A percentile compares a stretch with the other conserved stretches of the same genome.
phyloP scores from a whole-genome alignment of 2,113 vertebrate genomes.

The Oxyruncus cristatus region DNA sequence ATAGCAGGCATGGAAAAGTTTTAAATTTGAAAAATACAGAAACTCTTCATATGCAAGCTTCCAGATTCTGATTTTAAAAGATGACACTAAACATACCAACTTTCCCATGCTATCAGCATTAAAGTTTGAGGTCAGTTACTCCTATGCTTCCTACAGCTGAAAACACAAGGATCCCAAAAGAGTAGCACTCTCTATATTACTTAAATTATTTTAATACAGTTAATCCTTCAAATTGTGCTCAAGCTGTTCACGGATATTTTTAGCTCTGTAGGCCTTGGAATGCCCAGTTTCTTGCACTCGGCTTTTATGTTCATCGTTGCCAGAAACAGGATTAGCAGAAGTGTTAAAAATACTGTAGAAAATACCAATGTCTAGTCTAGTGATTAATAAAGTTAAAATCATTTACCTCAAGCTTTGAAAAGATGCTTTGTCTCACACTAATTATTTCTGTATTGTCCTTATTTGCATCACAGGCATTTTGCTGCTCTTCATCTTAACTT shows the following conservation, averaged over 20 bases:
- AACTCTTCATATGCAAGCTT: background rate
- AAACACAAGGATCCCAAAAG: background rate
- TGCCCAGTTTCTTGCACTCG: background rate
- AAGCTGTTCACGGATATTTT: background rate
- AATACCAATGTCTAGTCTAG: background rate
- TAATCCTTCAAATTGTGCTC: background rate
- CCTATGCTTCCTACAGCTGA: background rate
- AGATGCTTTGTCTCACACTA: background rate
- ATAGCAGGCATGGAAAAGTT: background rate
- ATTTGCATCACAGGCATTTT: slow-evolving; percentile 27
- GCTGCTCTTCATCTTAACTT: slow-evolving; percentile 9
- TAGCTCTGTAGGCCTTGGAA: background rate
- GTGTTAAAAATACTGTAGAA: background rate
- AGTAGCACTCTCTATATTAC: background rate
- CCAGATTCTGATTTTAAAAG: background rate
- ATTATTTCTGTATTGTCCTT: slow-evolving; percentile 25
- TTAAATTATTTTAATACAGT: background rate
- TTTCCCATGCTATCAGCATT: background rate
- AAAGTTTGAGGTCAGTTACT: background rate
- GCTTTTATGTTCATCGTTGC: background rate
- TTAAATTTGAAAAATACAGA: background rate
- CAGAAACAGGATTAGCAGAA: background rate
- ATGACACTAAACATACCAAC: background rate
- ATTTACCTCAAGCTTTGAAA: background rate
- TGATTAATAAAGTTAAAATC: background rate